These are phyloP conservation scores for Metopolophium dirhodum DNA, from an alignment of 1,140 invertebrate genomes.

Conservation along the genomic window DNA sequence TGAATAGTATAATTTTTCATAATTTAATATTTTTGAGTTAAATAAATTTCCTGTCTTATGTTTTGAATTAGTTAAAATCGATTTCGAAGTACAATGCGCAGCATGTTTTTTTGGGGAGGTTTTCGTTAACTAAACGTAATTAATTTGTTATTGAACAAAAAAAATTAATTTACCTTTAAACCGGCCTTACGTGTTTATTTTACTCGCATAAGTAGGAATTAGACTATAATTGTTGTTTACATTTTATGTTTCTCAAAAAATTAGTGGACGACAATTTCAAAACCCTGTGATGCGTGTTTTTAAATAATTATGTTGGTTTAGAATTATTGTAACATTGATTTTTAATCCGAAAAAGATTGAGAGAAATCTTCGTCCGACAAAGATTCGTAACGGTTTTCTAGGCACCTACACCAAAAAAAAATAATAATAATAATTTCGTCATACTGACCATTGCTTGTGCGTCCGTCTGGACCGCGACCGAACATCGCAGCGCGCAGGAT, in stretches of 20 bases:
- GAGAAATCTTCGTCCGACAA: not conserved
- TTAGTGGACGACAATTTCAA: not conserved
- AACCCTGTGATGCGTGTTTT: not conserved
- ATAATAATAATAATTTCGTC: not conserved
- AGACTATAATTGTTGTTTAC: not conserved
- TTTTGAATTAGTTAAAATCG: not conserved
- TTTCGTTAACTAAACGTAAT: not conserved
- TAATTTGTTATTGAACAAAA: not conserved
- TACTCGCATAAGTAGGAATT: not conserved
- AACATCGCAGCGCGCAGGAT: not conserved
- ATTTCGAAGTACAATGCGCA: not conserved
- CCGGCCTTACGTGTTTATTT: not conserved
- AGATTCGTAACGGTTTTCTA: not conserved
- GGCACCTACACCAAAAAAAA: not conserved
- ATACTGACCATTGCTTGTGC: slow-evolving; percentile 55
- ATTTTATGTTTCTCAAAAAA: not conserved
- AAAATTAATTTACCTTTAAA: not conserved
- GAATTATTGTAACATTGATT: not conserved
- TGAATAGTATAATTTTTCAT: not conserved
- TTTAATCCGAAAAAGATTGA: not conserved
- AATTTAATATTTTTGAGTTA: not conserved
- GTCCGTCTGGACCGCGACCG: slow-evolving; percentile 40
- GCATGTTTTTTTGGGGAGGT: not conserved
- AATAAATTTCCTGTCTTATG: not conserved
- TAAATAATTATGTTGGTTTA: not conserved